Evolutionary conservation across 1,140 invertebrate species (phyloP), one percentile per base, ranked within the genome.

Genomic region (Cotesia typhae): DNA sequence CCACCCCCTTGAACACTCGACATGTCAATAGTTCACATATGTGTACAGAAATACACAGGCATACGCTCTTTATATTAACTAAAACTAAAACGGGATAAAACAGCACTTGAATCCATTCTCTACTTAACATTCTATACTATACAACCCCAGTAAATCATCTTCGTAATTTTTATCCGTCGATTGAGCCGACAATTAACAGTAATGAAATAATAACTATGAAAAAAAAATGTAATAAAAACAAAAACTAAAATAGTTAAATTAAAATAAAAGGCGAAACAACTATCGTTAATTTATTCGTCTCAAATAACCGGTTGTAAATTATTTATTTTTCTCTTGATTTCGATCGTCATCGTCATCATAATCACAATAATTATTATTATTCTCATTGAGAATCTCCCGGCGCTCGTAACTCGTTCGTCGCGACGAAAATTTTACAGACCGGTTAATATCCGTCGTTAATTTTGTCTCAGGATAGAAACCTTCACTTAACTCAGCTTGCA

Each of bases 361-460:
- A 38, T 38, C 36, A 38, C n/a, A 7, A 61, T 65, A 6, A 28
- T 28, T 28, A 28, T 28, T 28, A 28, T 65, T 65, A 20, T 38
- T 65, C 64, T 66, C 17, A 55, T 17, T 14, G 53, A n/a, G 4
- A 28, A 10, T 66, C 41, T 52, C 9, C 7, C 20, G 41, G 47
- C 41, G 47, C 64, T 66, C 47, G 12, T 53, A 66, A 66, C 64
- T 53, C 41, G 64, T 66, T 51, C 64, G 64, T 51, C 64, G 64
- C 64, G 38, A 66, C 64, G 64, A 38, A 66, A 66, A 66, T 66
- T 66, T 66, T 66, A 66, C 64, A 66, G 64, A 66, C 64, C 64
- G 64, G 64, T 66, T 66, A 66, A 66, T 66, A 66, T 66, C 20
- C 64, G 47, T 66, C 64, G 64, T 66, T 66, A 66, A 66, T 66